Base-by-base conservation (phyloP, 2,113 vertebrate genomes). In the Taurulus bubalis region DNA sequence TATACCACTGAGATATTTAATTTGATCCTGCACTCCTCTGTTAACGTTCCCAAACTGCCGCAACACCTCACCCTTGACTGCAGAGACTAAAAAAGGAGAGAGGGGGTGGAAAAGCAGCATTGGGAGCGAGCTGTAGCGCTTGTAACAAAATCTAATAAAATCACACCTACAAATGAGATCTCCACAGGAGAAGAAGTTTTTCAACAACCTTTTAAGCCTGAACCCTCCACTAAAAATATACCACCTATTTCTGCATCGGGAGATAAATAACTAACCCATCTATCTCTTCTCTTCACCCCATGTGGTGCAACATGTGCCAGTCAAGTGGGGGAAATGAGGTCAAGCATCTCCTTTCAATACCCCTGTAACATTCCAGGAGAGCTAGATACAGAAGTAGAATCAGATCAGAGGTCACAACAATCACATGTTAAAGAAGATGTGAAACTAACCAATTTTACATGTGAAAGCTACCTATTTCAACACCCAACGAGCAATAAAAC, bases 241-340 rank as follows among this genome's bases (percentile, higher is more conserved):
- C 67, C 63, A 36, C 38, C 55, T 70, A 70, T 76, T 81, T 86
- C 75, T 77, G 73, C 67, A 68, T 63, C 10, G 6, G 42, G 40
- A 68, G 65, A 85, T 79, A 79, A 67, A 86, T 75, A 84, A 85
- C 42, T 30, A 80, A 80, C 73, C 38, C 26, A 15, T 78, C 56
- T 67, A 40, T 71, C 70, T 51, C 36, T 28, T 89, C 55, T 83
- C 40, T 83, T 73, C 72, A 74, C 72, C 75, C 47, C 68, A 71
- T 20, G 72, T n/a, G 66, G 67, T 51, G 72, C 59, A 78, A 76
- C 75, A 68, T 51, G 74, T 83, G 75, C 70, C 75, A 81, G 53
- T 89, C 82, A 89, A 71, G 70, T 53, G 58, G 71, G 71, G 69
- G 47, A 84, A 87, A 82, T 51, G 34, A 60, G 86, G 85, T 88